phyloP scores from a whole-genome alignment of 1,140 invertebrate species.

The Drosophila saltans region DNA sequence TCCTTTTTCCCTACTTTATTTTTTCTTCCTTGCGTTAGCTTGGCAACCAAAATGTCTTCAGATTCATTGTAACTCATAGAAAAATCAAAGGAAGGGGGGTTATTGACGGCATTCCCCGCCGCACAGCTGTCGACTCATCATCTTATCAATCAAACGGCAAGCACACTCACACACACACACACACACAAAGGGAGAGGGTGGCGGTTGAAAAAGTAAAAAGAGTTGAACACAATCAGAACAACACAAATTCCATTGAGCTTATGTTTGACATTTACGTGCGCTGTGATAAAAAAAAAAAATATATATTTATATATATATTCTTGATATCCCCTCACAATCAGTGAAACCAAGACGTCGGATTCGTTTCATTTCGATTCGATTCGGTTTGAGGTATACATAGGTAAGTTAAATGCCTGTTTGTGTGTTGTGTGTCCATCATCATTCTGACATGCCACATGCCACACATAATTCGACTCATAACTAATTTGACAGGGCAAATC shows the following conservation, averaged over 20 bases:
- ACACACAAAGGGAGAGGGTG: slow-evolving; percentile 4
- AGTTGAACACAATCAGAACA: slow-evolving; percentile 10
- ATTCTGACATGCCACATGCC: slow-evolving; percentile 32
- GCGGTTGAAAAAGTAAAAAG: neutral
- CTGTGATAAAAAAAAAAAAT: slow-evolving; percentile 55
- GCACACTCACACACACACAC: slow-evolving; percentile 32
- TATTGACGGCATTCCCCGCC: slow-evolving; percentile 8
- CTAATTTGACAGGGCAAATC: slow-evolving; percentile 55
- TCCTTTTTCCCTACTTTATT: neutral
- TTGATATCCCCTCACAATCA: neutral
- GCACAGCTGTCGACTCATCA: slow-evolving; percentile 60
- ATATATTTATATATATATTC: slow-evolving; percentile 3
- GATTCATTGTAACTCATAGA: slow-evolving; percentile 25
- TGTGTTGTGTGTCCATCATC: slow-evolving; percentile 28
- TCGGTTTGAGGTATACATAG: neutral
- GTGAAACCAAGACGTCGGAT: slow-evolving; percentile 5
- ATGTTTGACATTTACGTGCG: slow-evolving; percentile 67
- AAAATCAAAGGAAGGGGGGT: slow-evolving; percentile 1
- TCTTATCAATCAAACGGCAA: slow-evolving; percentile 72
- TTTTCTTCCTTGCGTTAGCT: neutral
- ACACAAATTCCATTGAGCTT: slow-evolving; percentile 46
- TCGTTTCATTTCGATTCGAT: slow-evolving; percentile 7
- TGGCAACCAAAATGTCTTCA: slow-evolving; percentile 25
- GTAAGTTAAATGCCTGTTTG: slow-evolving; percentile 7
- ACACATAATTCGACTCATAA: slow-evolving; percentile 40